A percentile compares a stretch with the other conserved stretches of the same genome.
phyloP scores from a whole-genome alignment of 2,797 vertebrate species.

The Hydrophis major region DNA sequence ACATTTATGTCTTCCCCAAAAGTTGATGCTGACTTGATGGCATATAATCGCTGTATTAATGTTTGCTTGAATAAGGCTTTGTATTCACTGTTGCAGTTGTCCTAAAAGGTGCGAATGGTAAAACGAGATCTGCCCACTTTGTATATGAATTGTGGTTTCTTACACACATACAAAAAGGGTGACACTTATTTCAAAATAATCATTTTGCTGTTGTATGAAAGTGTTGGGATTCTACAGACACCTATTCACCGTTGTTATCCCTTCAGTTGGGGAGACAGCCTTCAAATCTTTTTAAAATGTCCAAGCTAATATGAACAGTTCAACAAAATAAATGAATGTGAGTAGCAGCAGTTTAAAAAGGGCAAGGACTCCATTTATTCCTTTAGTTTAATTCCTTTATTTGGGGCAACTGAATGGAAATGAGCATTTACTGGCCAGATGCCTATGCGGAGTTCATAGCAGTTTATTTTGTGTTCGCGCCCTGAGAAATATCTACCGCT shows the following conservation, averaged over 20 bases:
- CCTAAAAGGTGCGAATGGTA: background rate
- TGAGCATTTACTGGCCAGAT: background rate
- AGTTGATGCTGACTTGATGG: background rate
- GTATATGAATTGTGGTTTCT: background rate
- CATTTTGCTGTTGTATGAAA: background rate
- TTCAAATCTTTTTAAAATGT: background rate
- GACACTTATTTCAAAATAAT: background rate
- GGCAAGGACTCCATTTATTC: background rate
- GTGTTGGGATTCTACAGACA: background rate
- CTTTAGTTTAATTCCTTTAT: background rate
- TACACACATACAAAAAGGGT: background rate
- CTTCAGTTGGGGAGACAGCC: background rate
- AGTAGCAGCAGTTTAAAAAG: background rate
- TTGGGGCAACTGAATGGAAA: background rate
- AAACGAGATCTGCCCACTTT: background rate
- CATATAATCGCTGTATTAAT: background rate
- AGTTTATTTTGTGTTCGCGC: background rate
- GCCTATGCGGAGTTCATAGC: background rate
- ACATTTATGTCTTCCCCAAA: background rate
- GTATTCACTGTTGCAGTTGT: background rate
- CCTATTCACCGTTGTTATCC: background rate
- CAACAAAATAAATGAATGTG: background rate
- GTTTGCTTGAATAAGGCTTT: background rate
- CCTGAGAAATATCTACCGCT: background rate
- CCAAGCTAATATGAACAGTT: background rate